These are phyloP conservation scores for Alethe diademata DNA, from an alignment of 2,113 vertebrate genomes.

Conservation along the genomic window DNA sequence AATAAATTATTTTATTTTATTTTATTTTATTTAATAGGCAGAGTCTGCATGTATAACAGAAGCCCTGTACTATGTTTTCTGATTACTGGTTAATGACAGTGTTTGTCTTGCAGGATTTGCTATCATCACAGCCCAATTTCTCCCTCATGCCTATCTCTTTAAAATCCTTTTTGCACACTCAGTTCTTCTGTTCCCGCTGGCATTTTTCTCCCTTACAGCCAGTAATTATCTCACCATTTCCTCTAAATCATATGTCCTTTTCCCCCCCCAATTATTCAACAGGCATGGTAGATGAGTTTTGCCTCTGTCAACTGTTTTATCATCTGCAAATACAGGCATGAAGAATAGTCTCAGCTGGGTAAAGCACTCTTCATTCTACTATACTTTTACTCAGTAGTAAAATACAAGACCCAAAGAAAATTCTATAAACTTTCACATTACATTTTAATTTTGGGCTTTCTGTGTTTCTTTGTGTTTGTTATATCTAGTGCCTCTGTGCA, in stretches of 20 bases:
- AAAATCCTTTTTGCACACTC: neutral
- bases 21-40: neutral
- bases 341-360: neutral
- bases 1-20: neutral
- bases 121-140: neutral
- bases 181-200: neutral
- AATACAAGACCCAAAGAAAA: neutral
- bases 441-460: neutral
- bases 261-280: neutral
- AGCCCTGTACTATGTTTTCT: neutral
- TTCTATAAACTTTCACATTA: neutral
- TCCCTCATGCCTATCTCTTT: neutral
- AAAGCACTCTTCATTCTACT: neutral
- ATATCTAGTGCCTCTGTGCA: conserved; percentile 76
- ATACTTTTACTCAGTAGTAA: rapidly evolving
- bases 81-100: neutral
- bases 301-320: neutral
- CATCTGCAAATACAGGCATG: neutral
- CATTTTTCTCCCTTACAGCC: neutral
- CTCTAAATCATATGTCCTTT: neutral
- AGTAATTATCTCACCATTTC: neutral
- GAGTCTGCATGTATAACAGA: neutral
- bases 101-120: neutral
- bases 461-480: neutral
- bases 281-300: neutral